Evolutionary conservation across 1,140 invertebrate genomes (phyloP).

Genomic region (Artemia franciscana): DNA sequence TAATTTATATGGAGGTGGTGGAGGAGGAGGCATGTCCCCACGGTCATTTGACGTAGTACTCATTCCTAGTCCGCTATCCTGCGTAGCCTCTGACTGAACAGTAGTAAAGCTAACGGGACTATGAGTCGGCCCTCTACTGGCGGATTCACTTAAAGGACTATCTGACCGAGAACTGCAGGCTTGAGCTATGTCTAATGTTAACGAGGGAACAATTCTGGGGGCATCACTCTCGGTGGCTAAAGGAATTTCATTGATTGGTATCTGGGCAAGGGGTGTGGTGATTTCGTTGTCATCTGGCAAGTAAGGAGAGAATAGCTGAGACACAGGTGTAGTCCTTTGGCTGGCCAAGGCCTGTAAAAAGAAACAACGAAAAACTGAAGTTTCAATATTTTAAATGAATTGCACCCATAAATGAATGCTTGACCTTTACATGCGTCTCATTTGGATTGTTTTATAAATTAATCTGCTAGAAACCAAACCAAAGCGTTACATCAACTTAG

Average conservation of each 20-base stretch:
- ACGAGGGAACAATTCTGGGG: constrained; percentile 19
- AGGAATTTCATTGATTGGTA: background rate
- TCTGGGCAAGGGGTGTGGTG: constrained; percentile 8
- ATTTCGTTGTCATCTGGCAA: constrained; percentile 10
- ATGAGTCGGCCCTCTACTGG: constrained; percentile 14
- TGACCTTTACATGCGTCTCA: no score
- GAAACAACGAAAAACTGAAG: no score
- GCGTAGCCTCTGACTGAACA: constrained; percentile 11
- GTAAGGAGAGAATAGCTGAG: constrained; percentile 10
- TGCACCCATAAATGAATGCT: no score
- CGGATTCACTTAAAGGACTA: constrained; percentile 21
- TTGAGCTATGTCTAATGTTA: constrained; percentile 27
- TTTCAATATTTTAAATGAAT: no score
- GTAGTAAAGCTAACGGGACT: constrained; percentile 15
- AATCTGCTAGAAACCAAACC: no score
- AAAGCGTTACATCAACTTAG: no score
- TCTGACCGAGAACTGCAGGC: constrained; percentile 25
- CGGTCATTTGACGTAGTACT: background rate
- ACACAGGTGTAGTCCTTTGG: constrained; percentile 17
- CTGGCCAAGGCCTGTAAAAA: constrained; percentile 32
- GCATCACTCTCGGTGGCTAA: background rate
- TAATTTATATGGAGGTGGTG: constrained; percentile 31
- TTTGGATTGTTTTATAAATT: no score
- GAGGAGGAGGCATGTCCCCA: constrained; percentile 13
- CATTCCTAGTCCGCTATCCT: constrained; percentile 14